Evolutionary conservation across 2,113 vertebrate genomes (phyloP).

Genomic region (Todiramphus chloris): DNA sequence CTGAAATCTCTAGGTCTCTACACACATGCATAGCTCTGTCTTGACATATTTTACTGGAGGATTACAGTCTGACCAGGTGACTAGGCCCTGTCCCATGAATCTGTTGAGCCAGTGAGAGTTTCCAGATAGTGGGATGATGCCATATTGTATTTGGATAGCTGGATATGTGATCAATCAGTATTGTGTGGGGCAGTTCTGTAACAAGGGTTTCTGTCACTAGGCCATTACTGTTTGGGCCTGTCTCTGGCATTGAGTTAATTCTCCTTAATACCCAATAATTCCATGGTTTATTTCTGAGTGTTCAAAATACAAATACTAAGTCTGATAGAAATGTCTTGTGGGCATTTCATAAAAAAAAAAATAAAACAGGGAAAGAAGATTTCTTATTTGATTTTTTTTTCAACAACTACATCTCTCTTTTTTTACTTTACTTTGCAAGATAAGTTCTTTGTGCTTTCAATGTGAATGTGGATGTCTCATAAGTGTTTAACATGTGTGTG

Average conservation of each 20-base stretch:
- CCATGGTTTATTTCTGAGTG: neutral
- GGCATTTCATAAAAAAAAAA: neutral
- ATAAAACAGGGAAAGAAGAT: neutral
- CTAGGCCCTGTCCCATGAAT: neutral
- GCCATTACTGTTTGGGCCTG: neutral
- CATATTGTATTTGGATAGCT: neutral
- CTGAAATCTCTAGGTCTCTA: neutral
- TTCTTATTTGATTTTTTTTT: neutral
- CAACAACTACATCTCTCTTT: neutral
- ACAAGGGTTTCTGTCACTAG: neutral
- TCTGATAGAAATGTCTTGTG: neutral
- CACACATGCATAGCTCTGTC: neutral
- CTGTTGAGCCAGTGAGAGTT: neutral
- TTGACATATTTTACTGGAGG: neutral
- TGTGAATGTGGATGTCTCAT: neutral
- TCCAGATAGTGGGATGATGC: neutral
- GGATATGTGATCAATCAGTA: neutral
- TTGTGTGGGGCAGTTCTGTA: neutral
- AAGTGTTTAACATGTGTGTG: neutral
- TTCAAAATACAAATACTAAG: neutral
- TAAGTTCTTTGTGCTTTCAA: neutral
- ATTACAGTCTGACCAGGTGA: neutral
- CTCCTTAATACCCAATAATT: neutral
- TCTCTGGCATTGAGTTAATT: neutral
- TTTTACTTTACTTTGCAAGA: neutral